These are phyloP conservation scores for Deilephila porcellus DNA, from an alignment of 2,888 invertebrate species.

Conservation along the genomic window DNA sequence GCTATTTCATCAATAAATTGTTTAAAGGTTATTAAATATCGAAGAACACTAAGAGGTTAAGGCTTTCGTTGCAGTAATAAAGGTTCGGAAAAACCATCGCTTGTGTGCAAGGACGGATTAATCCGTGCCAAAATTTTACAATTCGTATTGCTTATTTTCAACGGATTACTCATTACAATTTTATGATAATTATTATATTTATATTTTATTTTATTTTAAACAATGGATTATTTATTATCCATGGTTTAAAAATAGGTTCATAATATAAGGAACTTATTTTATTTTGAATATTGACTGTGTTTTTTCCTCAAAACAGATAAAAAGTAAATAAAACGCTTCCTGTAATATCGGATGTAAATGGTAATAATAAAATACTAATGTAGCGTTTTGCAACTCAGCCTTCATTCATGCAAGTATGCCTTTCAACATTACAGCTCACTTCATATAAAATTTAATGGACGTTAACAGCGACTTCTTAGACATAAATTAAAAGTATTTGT, in stretches of 20 bases:
- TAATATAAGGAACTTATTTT: not conserved
- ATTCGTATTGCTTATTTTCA: too few relatives aligned
- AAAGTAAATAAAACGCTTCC: conserved; percentile 1
- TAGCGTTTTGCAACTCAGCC: conserved; percentile 43
- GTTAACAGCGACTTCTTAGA: not conserved
- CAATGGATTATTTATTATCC: too few relatives aligned
- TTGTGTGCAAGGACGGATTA: not conserved
- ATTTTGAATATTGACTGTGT: not conserved
- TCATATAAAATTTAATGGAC: conserved; percentile 27
- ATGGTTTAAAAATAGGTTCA: too few relatives aligned
- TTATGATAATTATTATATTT: too few relatives aligned
- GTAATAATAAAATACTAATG: conserved; percentile 24
- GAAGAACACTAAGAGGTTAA: conserved; percentile 13
- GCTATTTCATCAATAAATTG: conserved; percentile 21
- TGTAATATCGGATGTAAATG: conserved; percentile 2
- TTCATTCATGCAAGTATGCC: conserved; percentile 42
- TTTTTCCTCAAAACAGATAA: not conserved
- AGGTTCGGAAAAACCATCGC: not conserved
- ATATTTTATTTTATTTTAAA: too few relatives aligned
- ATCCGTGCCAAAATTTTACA: not conserved
- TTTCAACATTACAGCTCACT: conserved; percentile 37
- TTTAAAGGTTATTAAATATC: conserved; percentile 24
- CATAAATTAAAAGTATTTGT: conserved; percentile 24
- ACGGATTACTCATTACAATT: too few relatives aligned
- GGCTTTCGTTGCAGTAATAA: not conserved